Evolutionary conservation across 2,113 vertebrate species (phyloP).

Genomic region (Oncorhynchus masou): DNA sequence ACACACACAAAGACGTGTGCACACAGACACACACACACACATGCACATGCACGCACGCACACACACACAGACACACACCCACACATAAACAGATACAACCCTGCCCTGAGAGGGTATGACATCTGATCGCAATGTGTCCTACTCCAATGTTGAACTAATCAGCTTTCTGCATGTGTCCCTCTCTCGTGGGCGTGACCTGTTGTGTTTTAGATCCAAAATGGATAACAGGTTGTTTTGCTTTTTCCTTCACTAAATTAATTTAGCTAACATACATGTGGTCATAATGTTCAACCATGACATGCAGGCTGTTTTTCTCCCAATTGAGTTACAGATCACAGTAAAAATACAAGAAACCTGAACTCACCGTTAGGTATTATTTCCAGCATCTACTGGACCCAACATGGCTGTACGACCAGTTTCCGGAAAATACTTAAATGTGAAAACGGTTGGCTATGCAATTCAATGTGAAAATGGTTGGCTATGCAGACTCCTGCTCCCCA

Average conservation of each 20-base stretch:
- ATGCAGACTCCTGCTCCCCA: slow-evolving; percentile 12
- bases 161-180: slow-evolving; percentile 18
- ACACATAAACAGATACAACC: too few species aligned
- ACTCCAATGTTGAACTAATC: background rate
- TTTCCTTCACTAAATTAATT: background rate
- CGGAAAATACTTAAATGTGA: slow-evolving; percentile 19
- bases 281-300: too few species aligned
- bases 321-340: background rate
- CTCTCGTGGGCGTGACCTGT: background rate
- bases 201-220: background rate
- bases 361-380: slow-evolving; percentile 30
- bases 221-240: background rate
- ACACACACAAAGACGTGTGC: too few species aligned
- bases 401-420: too few species aligned
- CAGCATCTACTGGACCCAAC: slow-evolving; percentile 39
- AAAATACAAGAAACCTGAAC: slow-evolving; percentile 9
- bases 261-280: background rate
- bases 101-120: too few species aligned
- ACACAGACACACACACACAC: too few species aligned
- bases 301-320: too few species aligned
- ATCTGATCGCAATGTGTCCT: slow-evolving; percentile 1
- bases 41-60: too few species aligned
- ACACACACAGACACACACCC: too few species aligned
- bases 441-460: background rate
- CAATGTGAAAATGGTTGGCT: slow-evolving; percentile 20